These are phyloP conservation scores for Psilopogon haemacephalus DNA, from an alignment of 2,113 vertebrate genomes.

Conservation along the genomic window DNA sequence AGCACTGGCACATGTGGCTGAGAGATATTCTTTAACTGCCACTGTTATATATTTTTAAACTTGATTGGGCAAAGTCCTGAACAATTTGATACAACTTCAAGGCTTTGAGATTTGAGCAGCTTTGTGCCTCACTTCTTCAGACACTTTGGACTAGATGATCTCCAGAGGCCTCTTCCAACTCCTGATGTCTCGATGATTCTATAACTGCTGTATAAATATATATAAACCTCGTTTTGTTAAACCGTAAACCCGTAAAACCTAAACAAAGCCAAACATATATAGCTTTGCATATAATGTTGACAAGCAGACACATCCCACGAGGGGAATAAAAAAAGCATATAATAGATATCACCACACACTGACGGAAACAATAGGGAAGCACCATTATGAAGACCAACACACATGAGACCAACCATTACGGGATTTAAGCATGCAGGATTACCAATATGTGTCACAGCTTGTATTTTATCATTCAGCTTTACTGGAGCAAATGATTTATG, in stretches of 20 bases:
- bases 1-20: too few relatives aligned
- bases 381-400: not conserved
- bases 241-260: not conserved
- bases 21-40: too few relatives aligned
- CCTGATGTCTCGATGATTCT: not conserved
- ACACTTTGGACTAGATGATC: not conserved
- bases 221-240: not conserved
- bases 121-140: too few relatives aligned
- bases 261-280: not conserved
- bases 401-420: not conserved
- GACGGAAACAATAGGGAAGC: not conserved
- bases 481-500: not conserved
- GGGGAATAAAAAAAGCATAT: not conserved
- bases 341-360: not conserved
- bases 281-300: not conserved
- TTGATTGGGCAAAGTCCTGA: too few relatives aligned
- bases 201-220: not conserved
- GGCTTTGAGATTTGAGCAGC: too few relatives aligned
- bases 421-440: not conserved
- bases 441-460: not conserved
- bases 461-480: not conserved
- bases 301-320: not conserved
- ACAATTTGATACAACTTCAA: too few relatives aligned
- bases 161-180: not conserved
- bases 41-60: too few relatives aligned